These are phyloP conservation scores for Motacilla tschutschensis DNA, from an alignment of 2,113 vertebrate species.

Conservation along the genomic window DNA sequence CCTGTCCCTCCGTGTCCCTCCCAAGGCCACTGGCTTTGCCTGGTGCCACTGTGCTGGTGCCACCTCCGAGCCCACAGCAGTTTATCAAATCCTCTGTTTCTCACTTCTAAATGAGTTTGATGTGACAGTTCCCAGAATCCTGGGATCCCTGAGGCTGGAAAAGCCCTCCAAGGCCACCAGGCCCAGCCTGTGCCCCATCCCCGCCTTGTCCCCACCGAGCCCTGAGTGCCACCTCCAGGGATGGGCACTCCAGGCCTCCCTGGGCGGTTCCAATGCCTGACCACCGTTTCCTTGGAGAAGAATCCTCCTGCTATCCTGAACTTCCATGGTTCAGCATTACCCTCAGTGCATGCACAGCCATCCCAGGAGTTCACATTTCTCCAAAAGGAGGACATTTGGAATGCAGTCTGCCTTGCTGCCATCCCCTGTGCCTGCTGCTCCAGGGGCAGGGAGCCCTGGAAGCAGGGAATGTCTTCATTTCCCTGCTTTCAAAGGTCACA, in stretches of 20 bases:
- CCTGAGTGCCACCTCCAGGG: neutral
- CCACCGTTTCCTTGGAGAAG: neutral
- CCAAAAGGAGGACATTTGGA: neutral
- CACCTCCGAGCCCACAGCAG: rapidly evolving
- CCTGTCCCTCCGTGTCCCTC: neutral
- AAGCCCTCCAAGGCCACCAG: rapidly evolving
- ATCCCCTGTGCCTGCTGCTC: neutral
- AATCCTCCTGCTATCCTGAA: rapidly evolving
- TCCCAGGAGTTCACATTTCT: neutral
- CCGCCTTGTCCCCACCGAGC: neutral
- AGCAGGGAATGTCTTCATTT: neutral
- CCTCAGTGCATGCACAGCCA: neutral
- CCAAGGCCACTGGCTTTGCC: rapidly evolving
- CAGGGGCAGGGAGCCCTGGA: neutral
- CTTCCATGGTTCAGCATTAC: rapidly evolving
- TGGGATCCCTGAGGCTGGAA: neutral
- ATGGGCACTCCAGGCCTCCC: neutral
- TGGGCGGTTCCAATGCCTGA: neutral
- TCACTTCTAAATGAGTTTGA: rapidly evolving
- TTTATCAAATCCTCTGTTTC: rapidly evolving
- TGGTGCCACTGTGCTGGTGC: rapidly evolving
- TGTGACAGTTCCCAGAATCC: neutral
- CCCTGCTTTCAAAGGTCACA: neutral
- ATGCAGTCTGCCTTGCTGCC: neutral
- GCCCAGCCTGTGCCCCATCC: rapidly evolving